Evolutionary conservation across 2,797 vertebrate species (phyloP).

Genomic region (Perodicticus potto): DNA sequence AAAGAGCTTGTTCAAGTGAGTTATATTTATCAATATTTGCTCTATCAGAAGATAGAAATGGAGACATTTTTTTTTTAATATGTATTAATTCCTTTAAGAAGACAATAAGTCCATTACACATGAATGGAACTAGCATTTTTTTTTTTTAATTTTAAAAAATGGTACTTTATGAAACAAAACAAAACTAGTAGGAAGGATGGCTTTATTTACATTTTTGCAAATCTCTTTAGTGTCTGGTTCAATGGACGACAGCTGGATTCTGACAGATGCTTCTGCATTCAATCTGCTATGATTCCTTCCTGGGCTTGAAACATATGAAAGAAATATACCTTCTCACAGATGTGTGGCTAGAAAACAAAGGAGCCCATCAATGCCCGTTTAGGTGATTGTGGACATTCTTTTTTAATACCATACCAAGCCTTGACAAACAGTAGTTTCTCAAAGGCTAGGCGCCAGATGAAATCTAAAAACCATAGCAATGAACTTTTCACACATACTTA

Average conservation of each 20-base stretch:
- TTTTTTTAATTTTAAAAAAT: not conserved
- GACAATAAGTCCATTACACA: not conserved
- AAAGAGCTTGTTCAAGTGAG: not conserved
- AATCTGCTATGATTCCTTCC: not conserved
- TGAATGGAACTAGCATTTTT: not conserved
- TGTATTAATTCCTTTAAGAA: not conserved
- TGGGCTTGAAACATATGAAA: not conserved
- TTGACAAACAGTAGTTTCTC: not conserved
- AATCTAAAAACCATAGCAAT: not conserved
- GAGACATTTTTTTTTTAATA: not conserved
- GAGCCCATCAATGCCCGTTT: not conserved
- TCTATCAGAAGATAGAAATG: not conserved
- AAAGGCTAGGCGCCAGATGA: not conserved
- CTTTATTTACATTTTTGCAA: not conserved
- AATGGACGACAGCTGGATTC: not conserved
- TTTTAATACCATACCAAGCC: not conserved
- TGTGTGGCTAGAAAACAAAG: not conserved
- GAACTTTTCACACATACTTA: not conserved
- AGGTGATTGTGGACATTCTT: not conserved
- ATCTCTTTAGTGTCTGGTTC: not conserved
- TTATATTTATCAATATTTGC: not conserved
- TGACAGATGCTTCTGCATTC: not conserved
- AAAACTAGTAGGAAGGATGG: not conserved
- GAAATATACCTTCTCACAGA: not conserved
- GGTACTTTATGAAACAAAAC: conserved; percentile 23